Conservation (phyloP, 2,113 vertebrate species). For the Gulo gulo region DNA sequence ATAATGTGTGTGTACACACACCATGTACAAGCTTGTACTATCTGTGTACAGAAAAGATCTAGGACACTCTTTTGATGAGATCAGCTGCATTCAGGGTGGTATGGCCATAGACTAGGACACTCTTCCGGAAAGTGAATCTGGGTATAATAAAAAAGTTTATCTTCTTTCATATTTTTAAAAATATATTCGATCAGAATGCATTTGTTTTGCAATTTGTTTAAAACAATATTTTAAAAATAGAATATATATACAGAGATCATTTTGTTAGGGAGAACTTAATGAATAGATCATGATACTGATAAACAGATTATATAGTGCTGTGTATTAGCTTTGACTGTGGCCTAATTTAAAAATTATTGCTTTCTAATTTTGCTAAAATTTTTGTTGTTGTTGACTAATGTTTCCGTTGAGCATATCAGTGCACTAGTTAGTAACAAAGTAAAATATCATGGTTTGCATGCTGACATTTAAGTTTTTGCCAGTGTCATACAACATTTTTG, state of each 20-base stretch:
- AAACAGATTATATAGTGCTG: constrained; percentile 62
- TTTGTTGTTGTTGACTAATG: constrained; percentile 78
- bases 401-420: constrained; percentile 78
- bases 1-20: background rate
- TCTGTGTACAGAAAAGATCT: background rate
- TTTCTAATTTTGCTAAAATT: constrained; percentile 78
- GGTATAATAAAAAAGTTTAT: background rate
- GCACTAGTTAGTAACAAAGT: constrained; percentile 81
- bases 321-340: constrained; percentile 39
- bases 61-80: background rate
- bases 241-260: background rate
- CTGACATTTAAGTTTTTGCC: constrained; percentile 77
- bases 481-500: background rate
- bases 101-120: background rate
- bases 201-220: background rate
- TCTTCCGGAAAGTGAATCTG: background rate
- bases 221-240: background rate
- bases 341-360: constrained; percentile 65
- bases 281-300: constrained; percentile 71
- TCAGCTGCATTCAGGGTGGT: too few species aligned
- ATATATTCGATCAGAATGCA: background rate
- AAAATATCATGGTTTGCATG: constrained; percentile 73
- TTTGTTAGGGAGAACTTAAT: constrained; percentile 55
- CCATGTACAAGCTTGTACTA: background rate
- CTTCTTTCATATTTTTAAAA: background rate